These are phyloP conservation scores for Notechis scutatus DNA, from an alignment of 2,113 vertebrate species.

Conservation along the genomic window DNA sequence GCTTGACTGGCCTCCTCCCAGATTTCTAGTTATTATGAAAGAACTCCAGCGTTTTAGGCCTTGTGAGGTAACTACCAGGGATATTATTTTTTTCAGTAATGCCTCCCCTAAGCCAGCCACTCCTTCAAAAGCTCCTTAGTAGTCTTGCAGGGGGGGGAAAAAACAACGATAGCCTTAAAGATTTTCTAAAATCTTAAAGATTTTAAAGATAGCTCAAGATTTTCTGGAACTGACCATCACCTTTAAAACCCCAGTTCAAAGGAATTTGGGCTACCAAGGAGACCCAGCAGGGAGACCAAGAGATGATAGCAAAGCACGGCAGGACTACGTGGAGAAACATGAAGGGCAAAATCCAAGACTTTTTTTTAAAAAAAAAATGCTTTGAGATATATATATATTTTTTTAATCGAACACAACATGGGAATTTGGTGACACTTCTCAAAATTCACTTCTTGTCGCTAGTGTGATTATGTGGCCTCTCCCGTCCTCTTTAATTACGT, in stretches of 20 bases:
- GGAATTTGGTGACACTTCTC: constrained; percentile 52
- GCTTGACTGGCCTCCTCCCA: neutral
- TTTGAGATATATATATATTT: constrained; percentile 38
- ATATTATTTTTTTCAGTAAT: neutral
- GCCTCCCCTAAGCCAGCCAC: neutral
- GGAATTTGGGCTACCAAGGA: neutral
- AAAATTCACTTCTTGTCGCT: constrained; percentile 43
- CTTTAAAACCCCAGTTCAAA: neutral
- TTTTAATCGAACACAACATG: constrained; percentile 61
- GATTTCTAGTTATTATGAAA: neutral
- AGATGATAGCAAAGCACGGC: constrained; percentile 22
- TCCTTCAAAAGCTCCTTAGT: neutral
- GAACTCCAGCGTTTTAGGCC: neutral
- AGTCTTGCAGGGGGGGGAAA: neutral
- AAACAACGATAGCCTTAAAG: neutral
- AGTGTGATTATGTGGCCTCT: constrained; percentile 41
- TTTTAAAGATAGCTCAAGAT: too few species aligned
- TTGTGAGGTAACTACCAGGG: neutral
- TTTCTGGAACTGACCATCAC: neutral
- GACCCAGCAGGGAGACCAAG: neutral
- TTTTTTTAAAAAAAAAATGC: constrained; percentile 4
- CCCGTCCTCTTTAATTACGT: constrained; percentile 44
- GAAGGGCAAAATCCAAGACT: constrained; percentile 43
- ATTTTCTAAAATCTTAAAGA: too few species aligned
- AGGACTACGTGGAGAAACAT: constrained; percentile 23